phyloP scores from a whole-genome alignment of 35 echinoderm and acorn worm genomes.

The Lytechinus variegatus region DNA sequence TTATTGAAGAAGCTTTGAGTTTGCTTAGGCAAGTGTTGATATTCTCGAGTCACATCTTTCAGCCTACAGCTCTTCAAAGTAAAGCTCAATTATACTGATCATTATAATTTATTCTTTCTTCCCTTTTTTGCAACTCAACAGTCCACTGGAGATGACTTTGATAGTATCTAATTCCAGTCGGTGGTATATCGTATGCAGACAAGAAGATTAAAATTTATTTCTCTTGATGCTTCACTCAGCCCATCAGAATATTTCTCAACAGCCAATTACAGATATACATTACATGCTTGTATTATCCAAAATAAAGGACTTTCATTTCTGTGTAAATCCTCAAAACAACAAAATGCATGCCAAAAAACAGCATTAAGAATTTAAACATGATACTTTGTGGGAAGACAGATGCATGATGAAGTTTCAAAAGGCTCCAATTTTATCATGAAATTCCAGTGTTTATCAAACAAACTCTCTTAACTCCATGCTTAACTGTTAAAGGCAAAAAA shows the following conservation, averaged over 20 bases:
- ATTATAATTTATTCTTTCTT: not conserved
- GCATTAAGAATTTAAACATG: not conserved
- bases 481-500: no score
- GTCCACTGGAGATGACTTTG: not conserved
- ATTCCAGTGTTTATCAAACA: no score
- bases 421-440: not conserved
- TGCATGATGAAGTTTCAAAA: not conserved
- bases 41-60: not conserved
- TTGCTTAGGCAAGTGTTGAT: not conserved
- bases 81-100: not conserved
- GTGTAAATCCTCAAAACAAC: not conserved
- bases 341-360: not conserved
- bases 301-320: not conserved
- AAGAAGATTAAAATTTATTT: not conserved
- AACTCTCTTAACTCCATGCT: no score
- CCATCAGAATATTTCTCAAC: not conserved
- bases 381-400: not conserved
- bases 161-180: not conserved
- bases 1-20: not conserved
- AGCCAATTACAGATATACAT: slow-evolving; percentile 5
- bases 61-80: not conserved
- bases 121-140: not conserved
- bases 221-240: not conserved
- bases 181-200: slow-evolving; percentile 2
- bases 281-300: not conserved